Conservation (phyloP, 1,140 invertebrate species). For the Protaetia brevitarsis region DNA sequence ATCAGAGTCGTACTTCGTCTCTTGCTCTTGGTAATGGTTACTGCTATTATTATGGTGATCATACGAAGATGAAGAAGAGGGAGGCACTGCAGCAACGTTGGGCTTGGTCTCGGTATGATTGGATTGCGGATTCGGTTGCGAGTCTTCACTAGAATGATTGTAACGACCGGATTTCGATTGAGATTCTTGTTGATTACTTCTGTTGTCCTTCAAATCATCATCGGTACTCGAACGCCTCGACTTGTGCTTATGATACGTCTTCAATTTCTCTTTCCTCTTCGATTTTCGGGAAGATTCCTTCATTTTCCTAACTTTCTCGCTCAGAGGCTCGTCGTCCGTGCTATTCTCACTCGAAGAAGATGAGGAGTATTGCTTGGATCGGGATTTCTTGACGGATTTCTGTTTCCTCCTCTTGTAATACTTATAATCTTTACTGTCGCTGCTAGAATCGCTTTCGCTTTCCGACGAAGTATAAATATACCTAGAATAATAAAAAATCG, state of each 20-base stretch:
- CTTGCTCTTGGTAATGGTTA: not conserved
- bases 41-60: not conserved
- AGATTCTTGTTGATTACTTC: not conserved
- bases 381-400: not conserved
- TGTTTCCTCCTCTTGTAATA: slow-evolving; percentile 19
- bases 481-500: too few relatives aligned
- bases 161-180: not conserved
- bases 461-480: not conserved
- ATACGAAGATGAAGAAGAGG: not conserved
- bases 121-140: too few relatives aligned
- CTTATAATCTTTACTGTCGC: not conserved
- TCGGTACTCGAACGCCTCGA: not conserved
- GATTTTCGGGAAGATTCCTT: not conserved
- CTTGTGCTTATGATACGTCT: not conserved
- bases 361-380: not conserved
- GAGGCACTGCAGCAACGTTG: not conserved
- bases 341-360: not conserved
- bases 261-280: slow-evolving; percentile 4
- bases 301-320: not conserved
- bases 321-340: not conserved
- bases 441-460: not conserved
- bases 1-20: not conserved
- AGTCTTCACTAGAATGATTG: too few relatives aligned
- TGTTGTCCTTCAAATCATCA: not conserved
- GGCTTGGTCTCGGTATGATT: slow-evolving; percentile 20